Evolutionary conservation across 2,888 invertebrate genomes (phyloP), one percentile per base, ranked within the genome.

Genomic region (Spodoptera picta): DNA sequence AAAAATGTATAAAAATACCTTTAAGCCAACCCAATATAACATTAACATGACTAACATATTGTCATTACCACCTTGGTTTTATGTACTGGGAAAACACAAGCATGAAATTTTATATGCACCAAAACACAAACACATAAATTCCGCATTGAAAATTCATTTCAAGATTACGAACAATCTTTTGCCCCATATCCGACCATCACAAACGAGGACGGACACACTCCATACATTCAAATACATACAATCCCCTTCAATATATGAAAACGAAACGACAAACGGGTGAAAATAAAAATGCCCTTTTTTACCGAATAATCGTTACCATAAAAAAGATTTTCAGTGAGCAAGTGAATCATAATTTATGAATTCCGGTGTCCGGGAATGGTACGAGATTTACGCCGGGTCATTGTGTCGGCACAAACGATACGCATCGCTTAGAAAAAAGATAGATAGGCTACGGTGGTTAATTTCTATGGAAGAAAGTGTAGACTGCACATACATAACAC

Each of bases 291-390:
- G 89, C 86, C 83, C 83, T 88, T 88, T 92, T 90, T 89, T 90
- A 91, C 90, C 89, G 89, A 91, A 92, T 93, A 93, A 93, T 89
- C 91, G 92, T 91, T 89, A 90, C 92, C 91, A 92, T 93, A 94
- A 94, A 94, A 94, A 94, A 94, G 94, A 92, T 93, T 94, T 94
- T 92, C 94, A 92, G 92, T 91, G 92, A 92, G 92, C 93, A 92
- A 94, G 93, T 93, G 94, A 93, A 94, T 94, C 94, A 94, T 94
- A 93, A 94, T 94, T 94, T 94, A 94, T 94, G 94, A 94, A 94
- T 94, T 92, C 92, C 93, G 93, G 90, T 90, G 93, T 92, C 91
- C 89, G 90, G 81, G 82, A 69, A 45, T 55, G 64, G 65, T 76
- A 36, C 85, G 92, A 93, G 94, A 94, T 93, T 94, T 94, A 94